Evolutionary conservation across 2,888 invertebrate species (phyloP).

Genomic region (Cheilosia urbana): DNA sequence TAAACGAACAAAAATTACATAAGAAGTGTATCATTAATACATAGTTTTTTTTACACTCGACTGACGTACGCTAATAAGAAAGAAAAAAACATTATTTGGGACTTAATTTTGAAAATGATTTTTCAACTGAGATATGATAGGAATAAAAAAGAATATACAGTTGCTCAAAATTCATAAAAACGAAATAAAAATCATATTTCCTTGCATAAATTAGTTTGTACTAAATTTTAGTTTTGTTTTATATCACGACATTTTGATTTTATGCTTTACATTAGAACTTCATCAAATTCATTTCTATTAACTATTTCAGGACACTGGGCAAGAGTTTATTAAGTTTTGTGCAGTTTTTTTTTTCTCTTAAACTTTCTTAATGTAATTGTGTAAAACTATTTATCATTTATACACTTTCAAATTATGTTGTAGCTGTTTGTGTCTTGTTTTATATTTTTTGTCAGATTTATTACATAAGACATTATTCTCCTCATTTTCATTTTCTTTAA

Average conservation of each 20-base stretch:
- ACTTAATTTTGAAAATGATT: constrained; percentile 33
- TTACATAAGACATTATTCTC: constrained; percentile 30
- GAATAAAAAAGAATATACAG: constrained; percentile 11
- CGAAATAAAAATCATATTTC: constrained; percentile 47
- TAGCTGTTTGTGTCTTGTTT: constrained; percentile 23
- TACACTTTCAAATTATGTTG: constrained; percentile 30
- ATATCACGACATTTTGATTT: constrained; percentile 15
- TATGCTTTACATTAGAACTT: background rate
- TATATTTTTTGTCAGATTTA: constrained; percentile 25
- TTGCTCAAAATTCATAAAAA: constrained; percentile 44
- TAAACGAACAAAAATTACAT: constrained; percentile 29
- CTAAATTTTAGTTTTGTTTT: constrained; percentile 39
- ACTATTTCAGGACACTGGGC: constrained; percentile 19
- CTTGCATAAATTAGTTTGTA: constrained; percentile 28
- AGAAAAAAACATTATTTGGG: constrained; percentile 22
- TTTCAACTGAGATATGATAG: constrained; percentile 34
- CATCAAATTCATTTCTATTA: constrained; percentile 37
- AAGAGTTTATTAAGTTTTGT: constrained; percentile 26
- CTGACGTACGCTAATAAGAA: constrained; percentile 59
- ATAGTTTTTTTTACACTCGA: constrained; percentile 58
- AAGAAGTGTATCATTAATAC: constrained; percentile 40
- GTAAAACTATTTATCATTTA: constrained; percentile 27
- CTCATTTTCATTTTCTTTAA: constrained; percentile 56
- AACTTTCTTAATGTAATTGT: constrained; percentile 35
- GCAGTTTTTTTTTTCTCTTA: constrained; percentile 18